Evolutionary conservation across 2,797 vertebrate species (phyloP), one percentile per base, ranked within the genome.

Genomic region (Saxicola maurus): DNA sequence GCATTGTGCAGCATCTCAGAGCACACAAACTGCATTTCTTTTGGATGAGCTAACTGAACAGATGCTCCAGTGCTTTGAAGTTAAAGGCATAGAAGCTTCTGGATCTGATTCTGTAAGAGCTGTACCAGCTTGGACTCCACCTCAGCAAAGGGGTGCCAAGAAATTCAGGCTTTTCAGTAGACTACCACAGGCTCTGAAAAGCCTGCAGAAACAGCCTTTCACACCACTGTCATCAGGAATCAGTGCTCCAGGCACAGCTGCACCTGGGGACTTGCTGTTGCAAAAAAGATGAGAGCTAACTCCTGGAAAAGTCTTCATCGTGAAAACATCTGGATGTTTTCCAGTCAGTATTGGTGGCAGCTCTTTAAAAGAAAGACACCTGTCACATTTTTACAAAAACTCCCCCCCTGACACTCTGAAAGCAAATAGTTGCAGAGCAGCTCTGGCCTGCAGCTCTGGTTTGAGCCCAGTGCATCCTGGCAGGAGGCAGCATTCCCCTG

Each of bases 51-150:
- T 48, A 21, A 20, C 42, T 40, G 76, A 87, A 64, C 67, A 82
- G 87, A 64, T 56, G 69, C 43, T 68, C 21, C 30, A 66, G 30
- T 46, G 33, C 55, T 92, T 94, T 89, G 83, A 86, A 87, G 48
- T 45, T 79, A 38, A 57, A 55, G 53, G 24, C 65, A 61, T 5
- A 62, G 61, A 77, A 77, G 40, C 60, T 65, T 92, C 48, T 66
- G 59, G 40, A 74, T 62, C 51, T 75, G 80, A 89, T 86, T 71
- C 31, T 86, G 37, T 52, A 83, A 73, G 52, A 72, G 45, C 45
- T 89, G 33, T 60, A 89, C 14, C 66, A 82, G 51, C 42, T 87
- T 82, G 71, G 31, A 65, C 60, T 65, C 42, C 48, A 65, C n/a
- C 33, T 88, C 60, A 48, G 25, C 2, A 3, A 61, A 62, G 14